Base-by-base conservation (phyloP, 2,113 vertebrate species). In the Solea senegalensis region DNA sequence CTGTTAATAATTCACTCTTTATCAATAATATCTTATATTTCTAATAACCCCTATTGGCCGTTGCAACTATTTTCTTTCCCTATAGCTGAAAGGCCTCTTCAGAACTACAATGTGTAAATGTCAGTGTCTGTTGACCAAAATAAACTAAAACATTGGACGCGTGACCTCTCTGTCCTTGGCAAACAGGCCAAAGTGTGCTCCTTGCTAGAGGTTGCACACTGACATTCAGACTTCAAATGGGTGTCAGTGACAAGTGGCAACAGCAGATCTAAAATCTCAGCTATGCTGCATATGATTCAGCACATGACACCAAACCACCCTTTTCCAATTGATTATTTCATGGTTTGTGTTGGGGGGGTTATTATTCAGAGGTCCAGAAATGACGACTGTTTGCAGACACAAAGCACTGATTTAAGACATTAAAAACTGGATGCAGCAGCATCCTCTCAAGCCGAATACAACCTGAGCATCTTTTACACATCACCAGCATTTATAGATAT, bases 211-310 rank as follows among this genome's bases (percentile, higher is more conserved):
- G 45, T 15, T 21, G 43, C 28, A 27, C 45, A 5, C 3, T 51
- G 40, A 52, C 45, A 50, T 56, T 51, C 9, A 4, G 46, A 8
- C 43, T 54, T 60, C 6, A 2, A 50, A 12, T 8, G 13, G 1
- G 9, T n/a, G n/a, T 76, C 16, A 16, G 28, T 9, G 9, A n/a
- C 7, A 45, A 13, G 5, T 28, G 26, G 52, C 34, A 60, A 51
- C 54, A 73, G 45, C 64, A 45, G 21, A 26, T 45, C 54, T 21
- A 2, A 34, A 34, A 49, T 50, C 8, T 27, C 26, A 43, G 27
- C 49, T 26, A 16, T 1, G 40, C 61, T 11, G 49, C 55, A 61
- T 5, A 8, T 81, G 72, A 76, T 44, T 67, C 62, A 76, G 69
- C 63, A 68, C 2, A 68, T 68, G 72, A 28, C 53, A 16, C 26